phyloP scores from a whole-genome alignment of 2,113 vertebrate species.

The Amphiprion percula region DNA sequence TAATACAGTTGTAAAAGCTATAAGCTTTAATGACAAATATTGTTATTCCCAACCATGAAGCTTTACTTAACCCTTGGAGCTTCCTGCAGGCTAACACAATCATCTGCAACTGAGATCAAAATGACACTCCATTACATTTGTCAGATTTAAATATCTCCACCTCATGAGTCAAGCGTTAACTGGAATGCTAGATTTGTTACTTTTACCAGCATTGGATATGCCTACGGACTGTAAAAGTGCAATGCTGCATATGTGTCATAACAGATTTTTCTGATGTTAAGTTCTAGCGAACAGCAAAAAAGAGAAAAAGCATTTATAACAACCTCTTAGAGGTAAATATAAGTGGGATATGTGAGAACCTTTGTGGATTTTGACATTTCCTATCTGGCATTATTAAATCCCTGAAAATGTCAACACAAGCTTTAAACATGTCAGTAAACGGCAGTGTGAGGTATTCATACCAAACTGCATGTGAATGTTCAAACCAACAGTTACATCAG shows the following conservation, averaged over 20 bases:
- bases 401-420: slow-evolving; percentile 23
- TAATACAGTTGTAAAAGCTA: slow-evolving; percentile 11
- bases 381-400: slow-evolving; percentile 17
- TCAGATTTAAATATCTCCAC: background rate
- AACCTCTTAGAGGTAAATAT: slow-evolving; percentile 14
- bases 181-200: background rate
- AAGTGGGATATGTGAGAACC: slow-evolving; percentile 21
- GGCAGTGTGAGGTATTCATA: slow-evolving; percentile 23
- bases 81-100: background rate
- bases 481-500: background rate
- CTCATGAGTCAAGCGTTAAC: background rate
- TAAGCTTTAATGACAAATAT: background rate
- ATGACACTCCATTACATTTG: background rate
- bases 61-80: slow-evolving; percentile 7
- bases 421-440: slow-evolving; percentile 22
- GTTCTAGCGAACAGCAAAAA: background rate
- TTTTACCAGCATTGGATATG: background rate
- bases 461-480: background rate
- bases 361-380: slow-evolving; percentile 11
- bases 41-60: slow-evolving; percentile 13
- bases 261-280: slow-evolving; percentile 15
- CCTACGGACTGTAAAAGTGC: background rate
- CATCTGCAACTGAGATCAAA: background rate
- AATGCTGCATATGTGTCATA: slow-evolving; percentile 2
- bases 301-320: background rate